These are phyloP conservation scores for Schizotus pectinicornis DNA, from an alignment of 2,888 invertebrate species.

Conservation along the genomic window DNA sequence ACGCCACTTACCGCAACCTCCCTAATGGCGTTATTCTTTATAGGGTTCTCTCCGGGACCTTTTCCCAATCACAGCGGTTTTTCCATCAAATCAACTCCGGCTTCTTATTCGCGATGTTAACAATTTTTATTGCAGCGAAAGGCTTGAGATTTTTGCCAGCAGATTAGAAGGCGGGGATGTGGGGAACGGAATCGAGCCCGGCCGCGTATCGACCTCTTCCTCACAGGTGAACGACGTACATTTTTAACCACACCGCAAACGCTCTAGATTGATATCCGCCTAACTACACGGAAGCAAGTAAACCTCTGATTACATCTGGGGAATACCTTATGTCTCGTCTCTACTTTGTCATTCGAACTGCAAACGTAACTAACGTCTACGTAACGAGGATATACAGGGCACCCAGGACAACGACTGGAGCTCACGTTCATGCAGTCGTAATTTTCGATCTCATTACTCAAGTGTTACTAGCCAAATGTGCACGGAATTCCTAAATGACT, in stretches of 20 bases:
- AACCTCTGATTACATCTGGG: conserved; percentile 29
- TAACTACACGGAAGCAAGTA: conserved; percentile 16
- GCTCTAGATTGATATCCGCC: conserved; percentile 31
- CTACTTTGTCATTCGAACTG: conserved; percentile 28
- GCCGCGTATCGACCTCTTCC: conserved; percentile 34
- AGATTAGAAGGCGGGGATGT: neutral
- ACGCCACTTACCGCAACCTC: conserved; percentile 40
- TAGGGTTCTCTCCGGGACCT: conserved; percentile 30
- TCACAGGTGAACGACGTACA: conserved; percentile 37
- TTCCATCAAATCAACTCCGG: neutral
- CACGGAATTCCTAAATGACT: neutral
- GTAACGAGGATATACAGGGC: conserved; percentile 26
- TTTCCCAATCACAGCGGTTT: neutral
- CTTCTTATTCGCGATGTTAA: neutral
- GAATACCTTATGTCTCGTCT: conserved; percentile 24
- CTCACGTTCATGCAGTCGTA: conserved; percentile 8
- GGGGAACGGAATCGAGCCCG: neutral
- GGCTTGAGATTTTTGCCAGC: neutral
- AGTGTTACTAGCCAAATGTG: neutral
- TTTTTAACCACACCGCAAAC: conserved; percentile 37
- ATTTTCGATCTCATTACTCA: conserved; percentile 12
- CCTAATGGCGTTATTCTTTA: conserved; percentile 38
- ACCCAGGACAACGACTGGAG: conserved; percentile 17
- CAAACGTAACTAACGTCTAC: conserved; percentile 22
- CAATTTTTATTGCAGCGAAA: neutral